Evolutionary conservation across 92 coral and sea anemone species (phyloP), one percentile per base, ranked within the genome.

Genomic region (Meandrina meandrites): DNA sequence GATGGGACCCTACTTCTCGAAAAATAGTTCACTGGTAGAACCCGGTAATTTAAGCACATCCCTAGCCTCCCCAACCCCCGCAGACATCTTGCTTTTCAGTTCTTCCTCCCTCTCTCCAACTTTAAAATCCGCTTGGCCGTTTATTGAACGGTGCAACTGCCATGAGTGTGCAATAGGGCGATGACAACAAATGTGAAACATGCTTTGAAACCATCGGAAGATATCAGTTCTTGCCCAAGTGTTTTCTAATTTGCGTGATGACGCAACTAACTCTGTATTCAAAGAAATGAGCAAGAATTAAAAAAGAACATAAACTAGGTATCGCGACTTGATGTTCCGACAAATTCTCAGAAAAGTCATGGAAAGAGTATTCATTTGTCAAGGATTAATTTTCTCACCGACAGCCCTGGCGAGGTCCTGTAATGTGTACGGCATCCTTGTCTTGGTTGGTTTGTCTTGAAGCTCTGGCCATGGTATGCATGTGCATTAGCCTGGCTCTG

Each of bases 401-500:
- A n/a, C 62, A 53, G 27, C 60, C 42, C 27, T 34, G 84, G 16
- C 56, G 75, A 62, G 75, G 32, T 60, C 35, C 32, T 7, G 30
- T 10, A n/a, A 30, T 27, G 45, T 73, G 30, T 24, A 32, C 19
- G 12, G 21, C 54, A 42, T 47, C 50, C 3, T 30, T 69, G 27
- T 22, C 71, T 17, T 47, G 15, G 28, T 15, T 22, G 19, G 50
- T 54, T 68, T 31, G 54, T 53, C 27, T 21, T 21, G 27, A 28
- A 14, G 5, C 22, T 31, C 74, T 54, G 13, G 5, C 22, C 21
- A 60, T 54, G 13, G 21, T 30, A 60, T 21, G 85, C 48, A 27
- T 79, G 72, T n/a, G n/a, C 53, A 76, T 66, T 12, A 92, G 70
- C 40, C 51, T 85, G 19, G 78, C 86, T 88, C 93, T 90, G 78